Evolutionary conservation across 2,113 vertebrate species (phyloP).

Genomic region (Microcebus tavaratra): DNA sequence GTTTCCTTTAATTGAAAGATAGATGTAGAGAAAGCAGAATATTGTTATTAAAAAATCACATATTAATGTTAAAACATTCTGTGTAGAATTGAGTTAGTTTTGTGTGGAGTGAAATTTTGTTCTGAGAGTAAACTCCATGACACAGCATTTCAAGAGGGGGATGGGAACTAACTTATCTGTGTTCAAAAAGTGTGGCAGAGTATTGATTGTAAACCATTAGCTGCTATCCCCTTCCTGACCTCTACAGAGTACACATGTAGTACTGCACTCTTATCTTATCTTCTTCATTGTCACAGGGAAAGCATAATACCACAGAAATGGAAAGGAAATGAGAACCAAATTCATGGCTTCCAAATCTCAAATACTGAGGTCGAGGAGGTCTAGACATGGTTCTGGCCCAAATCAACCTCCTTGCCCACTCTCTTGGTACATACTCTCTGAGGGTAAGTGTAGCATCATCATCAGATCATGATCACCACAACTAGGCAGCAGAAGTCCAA

Average conservation of each 20-base stretch:
- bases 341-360: background rate
- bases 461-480: background rate
- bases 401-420: background rate
- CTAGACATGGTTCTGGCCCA: background rate
- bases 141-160: background rate
- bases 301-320: background rate
- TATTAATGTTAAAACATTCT: background rate
- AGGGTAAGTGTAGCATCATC: background rate
- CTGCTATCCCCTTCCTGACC: background rate
- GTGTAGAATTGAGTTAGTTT: background rate
- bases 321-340: background rate
- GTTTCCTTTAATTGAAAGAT: constrained; percentile 13
- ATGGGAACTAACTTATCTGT: background rate
- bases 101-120: background rate
- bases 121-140: background rate
- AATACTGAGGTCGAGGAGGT: background rate
- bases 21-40: background rate
- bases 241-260: background rate
- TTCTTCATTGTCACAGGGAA: background rate
- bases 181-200: background rate
- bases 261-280: background rate
- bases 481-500: background rate
- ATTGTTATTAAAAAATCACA: background rate
- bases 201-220: background rate
- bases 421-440: background rate